Evolutionary conservation across 2,888 invertebrate species (phyloP).

Genomic region (Morpho deidamia): DNA sequence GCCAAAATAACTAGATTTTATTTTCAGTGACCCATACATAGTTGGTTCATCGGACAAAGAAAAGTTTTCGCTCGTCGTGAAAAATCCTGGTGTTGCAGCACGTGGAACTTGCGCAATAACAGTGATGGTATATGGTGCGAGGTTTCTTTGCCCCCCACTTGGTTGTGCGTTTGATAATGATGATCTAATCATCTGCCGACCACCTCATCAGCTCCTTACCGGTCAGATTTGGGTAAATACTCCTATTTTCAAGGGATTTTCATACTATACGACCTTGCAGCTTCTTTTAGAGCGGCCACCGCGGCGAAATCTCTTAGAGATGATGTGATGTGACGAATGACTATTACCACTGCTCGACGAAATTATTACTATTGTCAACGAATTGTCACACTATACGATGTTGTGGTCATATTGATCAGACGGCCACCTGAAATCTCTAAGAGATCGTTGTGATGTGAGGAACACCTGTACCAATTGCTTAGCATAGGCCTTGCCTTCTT

Average conservation of each 20-base stretch:
- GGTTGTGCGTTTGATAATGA: slow-evolving; percentile 17
- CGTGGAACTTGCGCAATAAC: slow-evolving; percentile 38
- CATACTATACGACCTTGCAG: no score
- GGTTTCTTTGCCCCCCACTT: slow-evolving; percentile 19
- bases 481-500: no score
- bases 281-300: no score
- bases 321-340: no score
- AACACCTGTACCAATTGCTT: no score
- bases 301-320: no score
- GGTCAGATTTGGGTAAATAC: slow-evolving; percentile 18
- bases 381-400: no score
- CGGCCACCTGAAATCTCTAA: no score
- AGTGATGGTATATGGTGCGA: slow-evolving; percentile 27
- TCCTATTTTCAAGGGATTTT: no score
- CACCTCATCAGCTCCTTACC: slow-evolving; percentile 1
- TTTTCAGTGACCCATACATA: slow-evolving; percentile 26
- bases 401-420: no score
- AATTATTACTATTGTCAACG: no score
- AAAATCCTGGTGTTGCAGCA: slow-evolving; percentile 42
- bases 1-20: neutral
- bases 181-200: slow-evolving; percentile 15
- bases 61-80: slow-evolving; percentile 24
- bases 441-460: neutral
- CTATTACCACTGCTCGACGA: no score
- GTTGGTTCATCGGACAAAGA: slow-evolving; percentile 37